Percentiles rank a stretch among this genome's conserved stretches.
Conservation (phyloP, 2,888 invertebrate genomes). For the Meteorus cinctellus region DNA sequence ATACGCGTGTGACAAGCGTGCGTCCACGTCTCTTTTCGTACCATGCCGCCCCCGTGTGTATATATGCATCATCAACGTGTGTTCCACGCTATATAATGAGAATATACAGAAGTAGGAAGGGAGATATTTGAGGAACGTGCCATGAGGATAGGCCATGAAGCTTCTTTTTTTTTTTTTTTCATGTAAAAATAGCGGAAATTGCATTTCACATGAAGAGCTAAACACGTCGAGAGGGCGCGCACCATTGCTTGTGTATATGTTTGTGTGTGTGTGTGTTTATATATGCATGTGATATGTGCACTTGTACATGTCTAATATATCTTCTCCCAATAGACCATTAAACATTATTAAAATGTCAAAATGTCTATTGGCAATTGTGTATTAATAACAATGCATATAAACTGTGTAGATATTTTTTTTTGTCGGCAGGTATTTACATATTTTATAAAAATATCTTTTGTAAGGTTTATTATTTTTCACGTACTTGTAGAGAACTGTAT, state of each 20-base stretch:
- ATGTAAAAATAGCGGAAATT: slow-evolving; percentile 73
- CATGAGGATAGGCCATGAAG: slow-evolving; percentile 67
- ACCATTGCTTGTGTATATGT: neutral
- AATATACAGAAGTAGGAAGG: slow-evolving; percentile 26
- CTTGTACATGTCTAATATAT: slow-evolving; percentile 19
- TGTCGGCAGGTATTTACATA: no score
- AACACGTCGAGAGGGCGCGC: slow-evolving; percentile 24
- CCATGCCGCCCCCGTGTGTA: slow-evolving; percentile 20
- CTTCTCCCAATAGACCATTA: slow-evolving; percentile 22
- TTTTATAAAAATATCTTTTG: no score
- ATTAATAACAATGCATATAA: slow-evolving; percentile 25
- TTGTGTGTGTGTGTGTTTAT: neutral
- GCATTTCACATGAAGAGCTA: slow-evolving; percentile 64
- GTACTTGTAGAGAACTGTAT: no score
- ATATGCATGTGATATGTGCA: neutral
- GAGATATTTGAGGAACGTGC: slow-evolving; percentile 71
- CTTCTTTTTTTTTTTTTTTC: slow-evolving; percentile 60
- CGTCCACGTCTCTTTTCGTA: neutral
- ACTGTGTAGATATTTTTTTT: neutral
- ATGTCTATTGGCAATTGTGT: slow-evolving; percentile 17
- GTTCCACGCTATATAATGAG: slow-evolving; percentile 27
- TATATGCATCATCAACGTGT: slow-evolving; percentile 7
- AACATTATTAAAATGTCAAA: slow-evolving; percentile 4
- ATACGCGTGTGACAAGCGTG: slow-evolving; percentile 19
- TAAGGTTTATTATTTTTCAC: no score